Evolutionary conservation across 2,797 vertebrate genomes (phyloP), one percentile per base, ranked within the genome.

Genomic region (Hoplostethus atlanticus): DNA sequence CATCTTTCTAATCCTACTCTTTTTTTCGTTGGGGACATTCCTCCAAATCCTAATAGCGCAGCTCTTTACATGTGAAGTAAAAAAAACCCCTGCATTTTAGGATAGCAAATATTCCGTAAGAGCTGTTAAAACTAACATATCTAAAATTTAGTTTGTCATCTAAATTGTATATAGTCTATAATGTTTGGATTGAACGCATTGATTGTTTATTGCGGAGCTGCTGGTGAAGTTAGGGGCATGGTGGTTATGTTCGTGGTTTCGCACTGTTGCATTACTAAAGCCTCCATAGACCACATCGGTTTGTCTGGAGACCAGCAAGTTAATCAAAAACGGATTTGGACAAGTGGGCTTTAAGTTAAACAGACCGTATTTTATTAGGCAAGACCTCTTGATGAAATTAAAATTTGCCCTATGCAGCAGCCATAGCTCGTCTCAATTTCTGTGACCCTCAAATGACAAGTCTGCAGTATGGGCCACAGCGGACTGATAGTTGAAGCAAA

Each of bases 301-400:
- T 90, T 84, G 84, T 89, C 80, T 85, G 83, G 68, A 84, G 83
- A 90, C 82, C 87, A 88, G 85, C 78, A 51, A 92, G 85, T 88
- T 93, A 91, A 93, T 93, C 89, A 92, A 93, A 93, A 91, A 87
- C 87, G 91, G 92, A 91, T 93, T 93, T 91, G 78, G 77, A 88
- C 79, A 90, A 92, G 88, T 88, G 88, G 81, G 82, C 64, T 87
- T 80, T 68, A 53, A 81, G 31, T 90, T 81, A 78, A 87, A 87
- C 79, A 82, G 65, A 55, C 64, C 48, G 58, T 64, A 3, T 87
- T 77, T 81, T 84, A 81, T 84, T 69, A 80, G 61, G 28, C 72
- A 62, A 77, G 64, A 71, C 62, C 71, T 59, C 30, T 61, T 69
- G 76, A 78, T 77, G 65, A 85, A 85, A 91, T 76, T 67, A 64